Evolutionary conservation across 1,140 invertebrate genomes (phyloP).

Genomic region (Drosophila tsacasi): DNA sequence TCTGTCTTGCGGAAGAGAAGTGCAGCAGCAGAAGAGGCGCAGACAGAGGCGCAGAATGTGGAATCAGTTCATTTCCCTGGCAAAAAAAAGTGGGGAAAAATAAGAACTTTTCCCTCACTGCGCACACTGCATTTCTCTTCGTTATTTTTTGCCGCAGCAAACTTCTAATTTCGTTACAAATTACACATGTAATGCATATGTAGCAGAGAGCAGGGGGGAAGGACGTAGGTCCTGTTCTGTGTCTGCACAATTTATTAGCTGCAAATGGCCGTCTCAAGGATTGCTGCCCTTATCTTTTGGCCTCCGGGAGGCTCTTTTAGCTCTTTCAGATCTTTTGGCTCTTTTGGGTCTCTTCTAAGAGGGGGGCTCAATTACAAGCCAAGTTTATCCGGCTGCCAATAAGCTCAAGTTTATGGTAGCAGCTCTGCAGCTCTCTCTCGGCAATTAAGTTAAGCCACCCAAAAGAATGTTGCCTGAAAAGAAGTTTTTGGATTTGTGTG

Average conservation of each 20-base stretch:
- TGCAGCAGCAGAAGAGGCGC: conserved; percentile 14
- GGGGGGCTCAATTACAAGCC: conserved; percentile 64
- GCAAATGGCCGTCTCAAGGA: conserved; percentile 32
- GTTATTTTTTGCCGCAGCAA: conserved; percentile 52
- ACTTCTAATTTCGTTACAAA: conserved; percentile 82
- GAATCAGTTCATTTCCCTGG: conserved; percentile 68
- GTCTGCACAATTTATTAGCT: conserved; percentile 72
- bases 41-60: conserved; percentile 10
- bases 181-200: conserved; percentile 83
- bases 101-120: conserved; percentile 30
- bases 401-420: conserved; percentile 69
- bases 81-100: conserved; percentile 16
- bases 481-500: conserved; percentile 32
- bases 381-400: conserved; percentile 78
- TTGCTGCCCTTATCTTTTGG: conserved; percentile 24
- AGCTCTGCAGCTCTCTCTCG: conserved; percentile 3
- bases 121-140: conserved; percentile 25
- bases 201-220: neutral
- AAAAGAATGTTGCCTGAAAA: conserved; percentile 32
- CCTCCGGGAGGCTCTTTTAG: conserved; percentile 15
- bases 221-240: neutral
- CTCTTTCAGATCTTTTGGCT: no score
- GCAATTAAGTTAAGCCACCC: conserved; percentile 71
- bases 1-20: conserved; percentile 51
- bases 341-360: neutral